phyloP scores from a whole-genome alignment of 2,113 vertebrate genomes.

The Clupea harengus region DNA sequence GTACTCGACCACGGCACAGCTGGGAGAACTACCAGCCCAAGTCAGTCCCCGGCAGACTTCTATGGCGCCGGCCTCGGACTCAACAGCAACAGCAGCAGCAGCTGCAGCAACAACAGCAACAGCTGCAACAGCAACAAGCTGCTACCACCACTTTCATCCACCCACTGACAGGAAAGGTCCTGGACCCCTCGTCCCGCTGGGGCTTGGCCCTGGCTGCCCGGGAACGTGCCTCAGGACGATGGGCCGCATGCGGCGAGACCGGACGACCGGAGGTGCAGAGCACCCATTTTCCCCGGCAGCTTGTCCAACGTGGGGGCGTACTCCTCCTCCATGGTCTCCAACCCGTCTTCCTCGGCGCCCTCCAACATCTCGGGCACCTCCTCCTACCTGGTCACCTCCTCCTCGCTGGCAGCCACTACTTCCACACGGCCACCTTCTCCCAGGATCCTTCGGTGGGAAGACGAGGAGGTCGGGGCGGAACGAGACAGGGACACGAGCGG shows the following conservation, averaged over 20 bases:
- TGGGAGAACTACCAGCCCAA: slow-evolving; percentile 75
- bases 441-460: slow-evolving; percentile 63
- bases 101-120: slow-evolving; percentile 42
- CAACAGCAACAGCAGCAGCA: slow-evolving; percentile 41
- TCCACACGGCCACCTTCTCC: slow-evolving; percentile 70
- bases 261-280: slow-evolving; percentile 58
- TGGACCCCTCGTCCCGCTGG: slow-evolving; percentile 85
- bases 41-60: slow-evolving; percentile 70
- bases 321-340: slow-evolving; percentile 50
- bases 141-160: slow-evolving; percentile 82
- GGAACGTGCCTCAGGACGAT: slow-evolving; percentile 84
- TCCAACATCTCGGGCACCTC: slow-evolving; percentile 72
- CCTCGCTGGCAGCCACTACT: slow-evolving; percentile 72
- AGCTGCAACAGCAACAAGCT: background rate
- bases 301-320: slow-evolving; percentile 65
- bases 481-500: slow-evolving; percentile 53
- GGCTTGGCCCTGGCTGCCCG: slow-evolving; percentile 86
- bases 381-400: slow-evolving; percentile 76
- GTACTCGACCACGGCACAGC: slow-evolving; percentile 63
- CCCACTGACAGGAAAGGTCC: slow-evolving; percentile 86
- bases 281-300: slow-evolving; percentile 71
- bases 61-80: slow-evolving; percentile 64
- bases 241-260: slow-evolving; percentile 66
- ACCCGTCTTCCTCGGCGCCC: slow-evolving; percentile 64
- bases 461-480: slow-evolving; percentile 41